Conservation (phyloP, 2,113 vertebrate genomes). For the Empidonax traillii region DNA sequence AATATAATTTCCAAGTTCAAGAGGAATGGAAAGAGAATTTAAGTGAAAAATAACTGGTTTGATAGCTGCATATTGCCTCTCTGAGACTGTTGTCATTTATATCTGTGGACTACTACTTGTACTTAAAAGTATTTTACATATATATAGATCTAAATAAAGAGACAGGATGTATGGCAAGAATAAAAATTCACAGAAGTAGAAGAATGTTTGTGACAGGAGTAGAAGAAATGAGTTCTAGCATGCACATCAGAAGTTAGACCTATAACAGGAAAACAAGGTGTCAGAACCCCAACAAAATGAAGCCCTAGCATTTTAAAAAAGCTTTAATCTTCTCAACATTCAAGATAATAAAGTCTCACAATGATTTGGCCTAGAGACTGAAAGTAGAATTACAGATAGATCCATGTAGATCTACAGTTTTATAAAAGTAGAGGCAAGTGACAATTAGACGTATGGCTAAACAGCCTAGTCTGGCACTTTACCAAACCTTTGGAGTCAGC, state of each 20-base stretch:
- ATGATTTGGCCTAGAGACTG: background rate
- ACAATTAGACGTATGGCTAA: background rate
- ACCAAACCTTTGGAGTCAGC: background rate
- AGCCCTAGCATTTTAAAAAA: background rate
- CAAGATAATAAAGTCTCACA: background rate
- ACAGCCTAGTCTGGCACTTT: background rate
- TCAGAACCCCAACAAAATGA: background rate
- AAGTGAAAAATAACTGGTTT: background rate
- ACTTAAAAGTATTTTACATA: background rate
- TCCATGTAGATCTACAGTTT: background rate
- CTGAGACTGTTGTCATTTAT: background rate
- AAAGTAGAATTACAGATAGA: background rate
- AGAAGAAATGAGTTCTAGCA: background rate
- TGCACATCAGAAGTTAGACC: background rate
- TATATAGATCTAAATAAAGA: background rate
- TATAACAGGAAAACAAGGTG: background rate
- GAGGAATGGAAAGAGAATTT: background rate
- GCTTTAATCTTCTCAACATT: background rate
- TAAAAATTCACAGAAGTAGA: accelerated
- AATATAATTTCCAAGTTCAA: background rate
- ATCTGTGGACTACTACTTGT: background rate
- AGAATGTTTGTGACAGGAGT: background rate
- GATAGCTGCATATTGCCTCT: background rate
- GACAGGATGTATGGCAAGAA: background rate
- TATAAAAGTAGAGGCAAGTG: background rate